Percentiles rank a stretch among this genome's conserved stretches.
These are phyloP conservation scores for Belonocnema kinseyi DNA, from an alignment of 1,140 invertebrate species.

Conservation along the genomic window DNA sequence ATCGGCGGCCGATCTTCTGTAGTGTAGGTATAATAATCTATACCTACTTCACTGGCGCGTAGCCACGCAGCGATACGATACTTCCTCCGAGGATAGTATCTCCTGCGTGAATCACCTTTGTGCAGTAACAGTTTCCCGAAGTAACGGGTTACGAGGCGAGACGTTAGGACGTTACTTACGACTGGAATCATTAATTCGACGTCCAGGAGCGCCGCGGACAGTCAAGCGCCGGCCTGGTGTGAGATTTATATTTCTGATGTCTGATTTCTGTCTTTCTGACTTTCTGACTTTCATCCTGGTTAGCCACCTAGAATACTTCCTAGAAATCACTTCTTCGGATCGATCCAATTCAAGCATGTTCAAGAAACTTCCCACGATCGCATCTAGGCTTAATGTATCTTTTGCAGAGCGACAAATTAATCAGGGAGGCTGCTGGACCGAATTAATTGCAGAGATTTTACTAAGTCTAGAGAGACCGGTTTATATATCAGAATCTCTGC, in stretches of 20 bases:
- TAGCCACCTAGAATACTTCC: background rate
- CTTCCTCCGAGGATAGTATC: background rate
- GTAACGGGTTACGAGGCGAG: slow-evolving; percentile 1
- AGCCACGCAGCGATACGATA: background rate
- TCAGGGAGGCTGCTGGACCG: background rate
- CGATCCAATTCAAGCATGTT: background rate
- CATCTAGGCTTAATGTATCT: background rate
- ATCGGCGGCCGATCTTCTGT: background rate
- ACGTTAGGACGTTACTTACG: background rate
- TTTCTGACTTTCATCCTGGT: slow-evolving; percentile 4
- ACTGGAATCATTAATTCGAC: slow-evolving; percentile 10
- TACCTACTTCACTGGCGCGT: background rate
- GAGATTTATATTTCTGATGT: background rate
- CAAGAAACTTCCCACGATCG: background rate
- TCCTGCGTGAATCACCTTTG: background rate
- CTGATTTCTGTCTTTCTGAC: background rate
- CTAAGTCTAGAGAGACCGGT: background rate
- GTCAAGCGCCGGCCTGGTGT: background rate
- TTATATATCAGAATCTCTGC: background rate
- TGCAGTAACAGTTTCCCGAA: slow-evolving; percentile 15
- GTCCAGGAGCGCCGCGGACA: background rate
- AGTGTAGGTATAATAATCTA: background rate
- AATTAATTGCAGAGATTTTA: background rate
- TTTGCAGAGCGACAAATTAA: slow-evolving; percentile 4
- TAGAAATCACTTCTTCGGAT: background rate